These are phyloP conservation scores for Crotalus tigris DNA, from an alignment of 2,113 vertebrate genomes.

Conservation along the genomic window DNA sequence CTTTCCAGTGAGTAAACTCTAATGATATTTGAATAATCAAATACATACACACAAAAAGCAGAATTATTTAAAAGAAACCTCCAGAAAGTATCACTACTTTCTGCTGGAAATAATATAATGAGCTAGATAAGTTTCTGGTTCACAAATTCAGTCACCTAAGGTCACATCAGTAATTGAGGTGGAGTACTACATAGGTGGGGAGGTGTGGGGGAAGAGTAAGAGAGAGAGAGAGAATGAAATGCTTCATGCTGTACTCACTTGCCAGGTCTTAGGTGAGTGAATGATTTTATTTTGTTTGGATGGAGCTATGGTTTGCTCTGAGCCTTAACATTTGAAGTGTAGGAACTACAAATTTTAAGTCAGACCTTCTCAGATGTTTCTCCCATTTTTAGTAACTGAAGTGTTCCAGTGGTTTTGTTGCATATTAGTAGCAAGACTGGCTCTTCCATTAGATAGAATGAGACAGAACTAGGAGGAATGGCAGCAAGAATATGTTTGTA, in stretches of 20 bases:
- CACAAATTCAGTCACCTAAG: not conserved
- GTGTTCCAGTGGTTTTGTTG: not conserved
- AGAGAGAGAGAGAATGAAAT: too few relatives aligned
- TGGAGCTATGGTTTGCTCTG: not conserved
- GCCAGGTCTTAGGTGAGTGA: too few relatives aligned
- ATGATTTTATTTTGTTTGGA: not conserved
- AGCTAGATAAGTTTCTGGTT: not conserved
- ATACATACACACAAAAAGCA: not conserved
- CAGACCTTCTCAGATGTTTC: not conserved
- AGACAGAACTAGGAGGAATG: too few relatives aligned
- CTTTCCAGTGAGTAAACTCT: constrained; percentile 79
- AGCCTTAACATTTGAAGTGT: not conserved
- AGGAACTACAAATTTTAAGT: not conserved
- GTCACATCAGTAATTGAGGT: too few relatives aligned
- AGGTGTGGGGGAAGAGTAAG: too few relatives aligned
- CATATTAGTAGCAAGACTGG: too few relatives aligned
- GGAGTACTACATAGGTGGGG: too few relatives aligned
- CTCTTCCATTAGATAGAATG: too few relatives aligned
- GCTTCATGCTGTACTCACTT: accelerated
- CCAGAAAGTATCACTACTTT: not conserved
- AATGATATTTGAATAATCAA: not conserved
- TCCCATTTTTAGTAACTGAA: not conserved
- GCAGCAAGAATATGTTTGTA: too few relatives aligned
- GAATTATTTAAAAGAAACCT: not conserved
- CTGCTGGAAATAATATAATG: accelerated